Evolutionary conservation across 2,888 invertebrate genomes (phyloP).

Genomic region (Melieria omissa): DNA sequence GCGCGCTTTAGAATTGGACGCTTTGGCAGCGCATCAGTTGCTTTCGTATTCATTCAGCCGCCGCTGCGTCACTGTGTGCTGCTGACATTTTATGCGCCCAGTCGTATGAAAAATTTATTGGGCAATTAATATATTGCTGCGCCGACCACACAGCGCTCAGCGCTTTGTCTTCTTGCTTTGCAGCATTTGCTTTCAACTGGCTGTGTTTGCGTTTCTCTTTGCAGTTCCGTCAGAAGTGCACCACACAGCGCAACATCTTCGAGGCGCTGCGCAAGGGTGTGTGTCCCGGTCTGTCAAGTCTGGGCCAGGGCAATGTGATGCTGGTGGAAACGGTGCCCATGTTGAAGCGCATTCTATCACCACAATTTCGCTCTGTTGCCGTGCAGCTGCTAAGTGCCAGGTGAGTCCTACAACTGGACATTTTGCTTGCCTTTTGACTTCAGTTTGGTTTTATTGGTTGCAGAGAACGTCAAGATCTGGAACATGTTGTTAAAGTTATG

Average conservation of each 20-base stretch:
- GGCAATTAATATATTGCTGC: constrained; percentile 43
- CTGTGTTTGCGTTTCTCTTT: constrained; percentile 22
- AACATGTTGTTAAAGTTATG: constrained; percentile 82
- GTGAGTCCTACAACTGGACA: constrained; percentile 49
- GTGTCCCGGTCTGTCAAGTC: constrained; percentile 62
- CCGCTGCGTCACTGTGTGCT: not conserved
- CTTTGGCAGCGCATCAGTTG: constrained; percentile 32
- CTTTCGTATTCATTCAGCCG: constrained; percentile 32
- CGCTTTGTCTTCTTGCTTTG: no score
- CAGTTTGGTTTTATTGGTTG: not conserved
- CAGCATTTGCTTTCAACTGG: not conserved
- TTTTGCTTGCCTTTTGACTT: not conserved
- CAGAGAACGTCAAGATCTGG: constrained; percentile 70
- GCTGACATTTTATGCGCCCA: not conserved
- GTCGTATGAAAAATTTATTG: constrained; percentile 43
- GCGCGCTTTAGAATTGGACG: constrained; percentile 22
- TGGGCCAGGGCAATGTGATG: constrained; percentile 68
- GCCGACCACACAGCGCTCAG: no score
- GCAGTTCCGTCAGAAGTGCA: constrained; percentile 71
- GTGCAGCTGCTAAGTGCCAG: constrained; percentile 63
- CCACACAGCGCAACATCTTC: constrained; percentile 70
- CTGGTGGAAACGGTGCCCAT: constrained; percentile 78
- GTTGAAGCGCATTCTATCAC: constrained; percentile 78
- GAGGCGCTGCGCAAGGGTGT: constrained; percentile 74
- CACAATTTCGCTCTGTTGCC: constrained; percentile 78